Conservation (phyloP, 2,113 vertebrate species). For the Colaptes auratus region DNA sequence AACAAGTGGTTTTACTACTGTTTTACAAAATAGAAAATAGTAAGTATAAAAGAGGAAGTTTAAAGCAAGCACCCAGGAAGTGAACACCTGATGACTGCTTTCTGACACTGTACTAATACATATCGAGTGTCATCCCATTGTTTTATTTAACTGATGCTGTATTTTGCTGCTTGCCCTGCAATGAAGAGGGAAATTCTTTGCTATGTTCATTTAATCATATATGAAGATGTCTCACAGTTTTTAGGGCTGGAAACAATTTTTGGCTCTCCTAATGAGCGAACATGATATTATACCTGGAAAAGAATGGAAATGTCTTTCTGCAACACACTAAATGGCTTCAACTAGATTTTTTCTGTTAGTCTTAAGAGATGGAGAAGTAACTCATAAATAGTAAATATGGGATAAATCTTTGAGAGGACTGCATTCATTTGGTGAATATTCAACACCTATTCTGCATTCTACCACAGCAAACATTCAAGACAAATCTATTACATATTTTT, state of each 20-base stretch:
- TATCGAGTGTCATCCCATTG: neutral
- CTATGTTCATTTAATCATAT: neutral
- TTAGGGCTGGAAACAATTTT: neutral
- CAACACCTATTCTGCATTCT: neutral
- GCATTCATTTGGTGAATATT: neutral
- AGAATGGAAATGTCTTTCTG: neutral
- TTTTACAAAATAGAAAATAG: neutral
- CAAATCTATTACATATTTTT: neutral
- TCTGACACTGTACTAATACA: neutral
- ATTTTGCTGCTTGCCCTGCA: neutral
- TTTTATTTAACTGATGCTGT: neutral
- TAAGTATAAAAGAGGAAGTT: neutral
- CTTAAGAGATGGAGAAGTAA: neutral
- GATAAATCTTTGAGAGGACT: neutral
- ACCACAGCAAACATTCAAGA: neutral
- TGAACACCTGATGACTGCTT: neutral
- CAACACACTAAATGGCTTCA: neutral
- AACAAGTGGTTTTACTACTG: neutral
- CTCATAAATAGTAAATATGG: neutral
- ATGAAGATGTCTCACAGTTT: neutral
- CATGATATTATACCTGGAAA: neutral
- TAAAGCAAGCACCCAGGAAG: neutral
- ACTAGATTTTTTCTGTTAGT: neutral
- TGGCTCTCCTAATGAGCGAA: neutral
- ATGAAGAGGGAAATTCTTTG: neutral